phyloP scores from a whole-genome alignment of 1,140 invertebrate species.

The Chymomyza costata region DNA sequence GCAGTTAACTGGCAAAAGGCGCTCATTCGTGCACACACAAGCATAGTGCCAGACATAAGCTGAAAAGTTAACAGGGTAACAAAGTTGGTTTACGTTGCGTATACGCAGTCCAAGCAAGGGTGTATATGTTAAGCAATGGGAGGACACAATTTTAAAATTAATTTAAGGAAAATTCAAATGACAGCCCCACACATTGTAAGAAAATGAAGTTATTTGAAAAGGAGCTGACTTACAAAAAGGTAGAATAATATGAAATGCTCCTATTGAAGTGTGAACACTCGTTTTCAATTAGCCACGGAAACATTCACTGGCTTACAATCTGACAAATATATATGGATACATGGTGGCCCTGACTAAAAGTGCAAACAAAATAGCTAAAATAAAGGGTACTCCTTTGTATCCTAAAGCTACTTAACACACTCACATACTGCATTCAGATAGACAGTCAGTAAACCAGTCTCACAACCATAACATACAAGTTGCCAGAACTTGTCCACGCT shows the following conservation, averaged over 20 bases:
- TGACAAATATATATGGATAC: too few relatives aligned
- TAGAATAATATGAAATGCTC: constrained; percentile 24
- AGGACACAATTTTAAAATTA: constrained; percentile 9
- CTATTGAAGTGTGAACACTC: constrained; percentile 49
- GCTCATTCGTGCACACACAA: constrained; percentile 2
- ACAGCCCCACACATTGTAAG: constrained; percentile 10
- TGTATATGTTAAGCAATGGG: background rate
- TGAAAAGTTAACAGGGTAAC: constrained; percentile 39
- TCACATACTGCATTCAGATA: constrained; percentile 13
- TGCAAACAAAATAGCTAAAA: constrained; percentile 4
- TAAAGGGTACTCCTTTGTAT: constrained; percentile 16
- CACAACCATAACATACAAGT: constrained; percentile 1
- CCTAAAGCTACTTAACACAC: constrained; percentile 27
- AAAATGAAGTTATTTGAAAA: constrained; percentile 21
- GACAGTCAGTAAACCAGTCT: background rate
- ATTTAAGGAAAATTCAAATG: constrained; percentile 36
- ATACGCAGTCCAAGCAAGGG: constrained; percentile 12
- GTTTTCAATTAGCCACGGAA: constrained; percentile 53
- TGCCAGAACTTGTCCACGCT: constrained; percentile 23
- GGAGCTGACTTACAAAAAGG: constrained; percentile 18
- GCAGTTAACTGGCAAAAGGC: constrained; percentile 46
- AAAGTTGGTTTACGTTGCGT: constrained; percentile 12
- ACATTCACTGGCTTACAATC: background rate
- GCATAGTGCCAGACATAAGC: constrained; percentile 26
- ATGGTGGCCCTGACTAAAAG: constrained; percentile 9